Conservation (phyloP, 2,113 vertebrate genomes). For the Ammospiza caudacuta region DNA sequence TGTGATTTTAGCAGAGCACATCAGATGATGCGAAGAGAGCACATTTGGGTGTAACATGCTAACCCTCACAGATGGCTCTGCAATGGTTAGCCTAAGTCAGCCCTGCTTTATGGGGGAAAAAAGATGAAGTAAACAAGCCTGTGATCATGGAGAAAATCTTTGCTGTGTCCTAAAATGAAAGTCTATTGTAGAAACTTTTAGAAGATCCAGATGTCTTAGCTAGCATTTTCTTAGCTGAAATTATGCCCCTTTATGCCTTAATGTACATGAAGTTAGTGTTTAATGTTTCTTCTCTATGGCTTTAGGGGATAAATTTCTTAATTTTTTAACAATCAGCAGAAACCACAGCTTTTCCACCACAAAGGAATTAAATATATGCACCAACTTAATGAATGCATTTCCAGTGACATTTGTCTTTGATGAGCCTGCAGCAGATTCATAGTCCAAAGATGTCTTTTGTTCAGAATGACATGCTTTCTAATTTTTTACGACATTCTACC, state of each 20-base stretch:
- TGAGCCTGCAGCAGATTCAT: slow-evolving; percentile 7
- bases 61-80: background rate
- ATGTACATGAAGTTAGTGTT: background rate
- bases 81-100: background rate
- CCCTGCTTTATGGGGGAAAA: background rate
- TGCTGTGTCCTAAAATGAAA: background rate
- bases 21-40: background rate
- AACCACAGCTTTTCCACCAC: background rate
- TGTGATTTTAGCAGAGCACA: background rate
- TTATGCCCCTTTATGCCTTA: background rate
- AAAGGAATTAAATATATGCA: background rate
- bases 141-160: background rate
- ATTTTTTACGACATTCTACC: background rate
- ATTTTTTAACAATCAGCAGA: background rate
- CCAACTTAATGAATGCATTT: slow-evolving; percentile 7
- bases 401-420: slow-evolving; percentile 39
- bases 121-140: background rate
- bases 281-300: background rate
- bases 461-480: slow-evolving; percentile 37
- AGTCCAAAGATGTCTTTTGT: slow-evolving; percentile 51
- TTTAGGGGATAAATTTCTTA: background rate
- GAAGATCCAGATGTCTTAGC: background rate
- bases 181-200: background rate
- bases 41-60: background rate
- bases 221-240: background rate